phyloP scores from a whole-genome alignment of 2,797 vertebrate genomes.

The Lithobates pipiens region DNA sequence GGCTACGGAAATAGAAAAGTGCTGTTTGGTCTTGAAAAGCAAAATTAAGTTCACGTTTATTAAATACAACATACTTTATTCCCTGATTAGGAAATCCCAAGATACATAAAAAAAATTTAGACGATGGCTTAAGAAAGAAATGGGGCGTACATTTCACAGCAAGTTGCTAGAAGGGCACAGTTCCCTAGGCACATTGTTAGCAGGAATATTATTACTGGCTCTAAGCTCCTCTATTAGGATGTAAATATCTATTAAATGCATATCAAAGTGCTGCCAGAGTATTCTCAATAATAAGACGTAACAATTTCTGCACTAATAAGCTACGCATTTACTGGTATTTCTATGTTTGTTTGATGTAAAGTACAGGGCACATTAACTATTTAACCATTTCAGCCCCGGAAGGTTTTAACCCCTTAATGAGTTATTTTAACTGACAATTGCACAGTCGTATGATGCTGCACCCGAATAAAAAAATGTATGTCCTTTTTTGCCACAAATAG shows the following conservation, averaged over 20 bases:
- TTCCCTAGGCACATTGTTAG: slow-evolving; percentile 12
- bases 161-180: neutral
- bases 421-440: too few relatives aligned
- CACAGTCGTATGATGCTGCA: too few relatives aligned
- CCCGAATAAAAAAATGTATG: too few relatives aligned
- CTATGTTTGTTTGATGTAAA: neutral
- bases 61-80: neutral
- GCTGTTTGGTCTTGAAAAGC: neutral
- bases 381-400: too few relatives aligned
- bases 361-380: neutral
- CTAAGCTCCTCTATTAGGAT: slow-evolving; percentile 11
- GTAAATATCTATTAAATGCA: slow-evolving; percentile 3
- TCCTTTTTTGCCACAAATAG: too few relatives aligned
- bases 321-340: neutral
- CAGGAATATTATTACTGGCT: slow-evolving; percentile 20
- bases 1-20: neutral
- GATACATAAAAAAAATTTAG: neutral
- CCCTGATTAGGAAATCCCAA: neutral
- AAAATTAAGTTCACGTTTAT: neutral
- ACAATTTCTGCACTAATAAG: neutral
- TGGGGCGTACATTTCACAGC: neutral
- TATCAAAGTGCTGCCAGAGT: neutral
- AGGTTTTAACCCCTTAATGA: too few relatives aligned
- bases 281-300: neutral
- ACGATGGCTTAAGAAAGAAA: neutral